Evolutionary conservation across 2,888 invertebrate species (phyloP), one percentile per base, ranked within the genome.

Genomic region (Apamea crenata): DNA sequence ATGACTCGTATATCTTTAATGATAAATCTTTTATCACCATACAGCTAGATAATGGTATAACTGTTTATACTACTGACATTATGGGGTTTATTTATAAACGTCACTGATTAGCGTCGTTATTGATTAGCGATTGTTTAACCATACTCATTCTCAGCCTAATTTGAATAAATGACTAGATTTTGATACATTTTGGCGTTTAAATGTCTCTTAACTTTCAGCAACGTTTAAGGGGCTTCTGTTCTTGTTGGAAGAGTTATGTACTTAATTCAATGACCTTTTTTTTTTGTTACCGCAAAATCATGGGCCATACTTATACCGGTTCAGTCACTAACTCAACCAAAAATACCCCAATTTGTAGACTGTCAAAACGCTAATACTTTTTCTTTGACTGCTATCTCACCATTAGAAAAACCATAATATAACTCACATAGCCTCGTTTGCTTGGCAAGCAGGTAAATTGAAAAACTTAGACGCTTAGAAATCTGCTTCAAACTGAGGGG

Each of bases 391-490:
- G 47, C 44, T 21, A 47, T 25, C 36, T 36, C 71, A 72, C 61
- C 56, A 77, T 77, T 71, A 74, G 36, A 44, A 44, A 53, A 72
- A 65, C 65, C 65, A 81, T 72, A 40, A 73, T 21, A 77, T 74
- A 73, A 68, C 40, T 82, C 72, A 70, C 56, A 44, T 66, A 66
- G 32, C 65, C 74, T 74, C 59, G 50, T 63, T 67, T 70, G 40
- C 70, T 44, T 32, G 44, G 16, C 40, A 59, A 77, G 53, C 70
- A 80, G 79, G 77, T 81, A 88, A 80, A 85, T 78, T 88, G 86
- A 77, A 78, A 87, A 82, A 80, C 72, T 80, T 85, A 61, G 63
- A n/a, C 69, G 67, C 50, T 53, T 74, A 85, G 70, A 68, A 81
- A 74, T 81, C 68, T 75, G 47, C 59, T 40, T 7, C n/a, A 29